Conservation (phyloP, 2,888 invertebrate genomes). For the Pseudoips prasinana region DNA sequence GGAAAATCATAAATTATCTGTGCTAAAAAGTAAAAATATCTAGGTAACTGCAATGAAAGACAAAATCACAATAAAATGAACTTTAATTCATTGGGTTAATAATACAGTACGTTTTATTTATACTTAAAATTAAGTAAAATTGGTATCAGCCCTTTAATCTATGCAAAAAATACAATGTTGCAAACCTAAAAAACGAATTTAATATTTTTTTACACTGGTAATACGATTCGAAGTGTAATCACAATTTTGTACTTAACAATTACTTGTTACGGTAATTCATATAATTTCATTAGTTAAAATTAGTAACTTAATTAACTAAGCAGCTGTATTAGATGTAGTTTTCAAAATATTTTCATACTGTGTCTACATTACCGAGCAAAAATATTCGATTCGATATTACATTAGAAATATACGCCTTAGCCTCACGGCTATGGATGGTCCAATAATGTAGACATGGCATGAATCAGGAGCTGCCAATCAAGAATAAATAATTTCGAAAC, state of each 20-base stretch:
- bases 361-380: no score
- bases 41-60: no score
- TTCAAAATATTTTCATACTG: constrained; percentile 12
- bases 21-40: no score
- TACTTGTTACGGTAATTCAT: constrained; percentile 30
- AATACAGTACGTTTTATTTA: constrained; percentile 40
- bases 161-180: constrained; percentile 42
- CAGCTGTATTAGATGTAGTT: constrained; percentile 22
- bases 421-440: background rate
- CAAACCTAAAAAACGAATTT: constrained; percentile 39
- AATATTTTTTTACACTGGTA: constrained; percentile 58
- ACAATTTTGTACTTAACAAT: constrained; percentile 61
- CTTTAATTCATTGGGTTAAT: constrained; percentile 45
- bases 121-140: constrained; percentile 62
- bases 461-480: no score
- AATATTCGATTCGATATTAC: no score
- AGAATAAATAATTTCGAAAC: no score
- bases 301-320: constrained; percentile 13
- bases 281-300: constrained; percentile 27
- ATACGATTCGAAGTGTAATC: constrained; percentile 48
- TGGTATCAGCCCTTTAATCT: constrained; percentile 69
- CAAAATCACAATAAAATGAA: constrained; percentile 23
- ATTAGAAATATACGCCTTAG: constrained; percentile 7
- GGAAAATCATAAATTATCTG: no score
- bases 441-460: constrained; percentile 7